Conservation (phyloP, 2,797 vertebrate species). For the Alectoris magna region DNA sequence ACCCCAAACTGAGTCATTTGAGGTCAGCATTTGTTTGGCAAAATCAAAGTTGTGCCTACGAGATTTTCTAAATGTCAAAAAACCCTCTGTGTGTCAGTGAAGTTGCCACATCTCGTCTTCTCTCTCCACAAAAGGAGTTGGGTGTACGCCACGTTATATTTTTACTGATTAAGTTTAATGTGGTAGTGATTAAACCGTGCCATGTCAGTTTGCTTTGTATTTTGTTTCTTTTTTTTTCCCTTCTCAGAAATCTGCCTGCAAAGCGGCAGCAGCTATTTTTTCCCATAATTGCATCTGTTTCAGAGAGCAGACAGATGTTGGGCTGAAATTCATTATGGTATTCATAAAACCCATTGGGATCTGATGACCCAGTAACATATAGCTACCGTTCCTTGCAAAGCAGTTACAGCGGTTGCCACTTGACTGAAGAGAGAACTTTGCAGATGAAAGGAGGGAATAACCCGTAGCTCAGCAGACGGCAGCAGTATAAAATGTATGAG, state of each 20-base stretch:
- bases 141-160: neutral
- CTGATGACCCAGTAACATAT: constrained; percentile 61
- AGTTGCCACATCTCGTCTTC: neutral
- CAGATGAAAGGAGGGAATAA: neutral
- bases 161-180: constrained; percentile 45
- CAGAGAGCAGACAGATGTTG: constrained; percentile 64
- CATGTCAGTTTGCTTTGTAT: constrained; percentile 17
- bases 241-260: neutral
- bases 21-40: constrained; percentile 34
- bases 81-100: neutral
- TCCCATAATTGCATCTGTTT: constrained; percentile 58
- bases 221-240: neutral
- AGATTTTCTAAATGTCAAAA: constrained; percentile 31
- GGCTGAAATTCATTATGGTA: constrained; percentile 63
- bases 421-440: constrained; percentile 36
- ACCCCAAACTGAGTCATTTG: constrained; percentile 44
- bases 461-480: neutral
- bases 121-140: neutral
- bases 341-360: constrained; percentile 53
- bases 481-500: neutral
- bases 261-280: constrained; percentile 52
- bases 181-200: neutral
- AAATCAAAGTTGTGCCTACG: constrained; percentile 34
- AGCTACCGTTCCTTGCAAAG: constrained; percentile 48
- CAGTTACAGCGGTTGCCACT: constrained; percentile 2